phyloP scores from a whole-genome alignment of 2,113 vertebrate genomes.

The Choloepus hoffmanni region DNA sequence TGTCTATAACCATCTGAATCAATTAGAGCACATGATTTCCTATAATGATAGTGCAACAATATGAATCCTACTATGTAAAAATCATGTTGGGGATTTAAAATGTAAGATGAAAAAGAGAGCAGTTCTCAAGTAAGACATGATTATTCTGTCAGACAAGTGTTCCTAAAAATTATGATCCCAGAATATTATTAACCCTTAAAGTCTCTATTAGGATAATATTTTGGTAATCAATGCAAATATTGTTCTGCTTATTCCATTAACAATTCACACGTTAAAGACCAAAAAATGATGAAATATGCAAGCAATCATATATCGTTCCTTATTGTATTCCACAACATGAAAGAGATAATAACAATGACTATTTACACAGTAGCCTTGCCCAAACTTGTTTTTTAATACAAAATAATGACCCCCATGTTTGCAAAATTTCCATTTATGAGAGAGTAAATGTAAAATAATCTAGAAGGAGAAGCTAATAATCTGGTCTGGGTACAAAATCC shows the following conservation, averaged over 20 bases:
- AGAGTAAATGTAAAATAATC: background rate
- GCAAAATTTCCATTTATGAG: background rate
- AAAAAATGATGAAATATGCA: too few relatives aligned
- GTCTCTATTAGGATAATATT: background rate
- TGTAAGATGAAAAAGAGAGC: background rate
- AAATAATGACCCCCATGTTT: too few relatives aligned
- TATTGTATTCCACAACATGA: background rate
- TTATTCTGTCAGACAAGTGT: background rate
- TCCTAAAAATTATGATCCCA: background rate
- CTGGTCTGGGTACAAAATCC: background rate
- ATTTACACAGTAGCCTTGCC: background rate
- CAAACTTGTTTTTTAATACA: too few relatives aligned
- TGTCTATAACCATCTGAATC: background rate
- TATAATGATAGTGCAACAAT: background rate
- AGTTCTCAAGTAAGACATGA: background rate
- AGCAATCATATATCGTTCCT: too few relatives aligned
- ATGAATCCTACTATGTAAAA: background rate
- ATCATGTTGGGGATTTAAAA: background rate
- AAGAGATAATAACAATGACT: background rate
- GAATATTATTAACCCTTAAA: background rate
- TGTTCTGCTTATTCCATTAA: background rate
- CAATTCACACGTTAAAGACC: background rate
- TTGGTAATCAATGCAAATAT: background rate
- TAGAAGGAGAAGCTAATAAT: background rate
- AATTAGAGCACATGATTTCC: too few relatives aligned